phyloP scores from a whole-genome alignment of 2,113 vertebrate genomes.

The Oncorhynchus tshawytscha region DNA sequence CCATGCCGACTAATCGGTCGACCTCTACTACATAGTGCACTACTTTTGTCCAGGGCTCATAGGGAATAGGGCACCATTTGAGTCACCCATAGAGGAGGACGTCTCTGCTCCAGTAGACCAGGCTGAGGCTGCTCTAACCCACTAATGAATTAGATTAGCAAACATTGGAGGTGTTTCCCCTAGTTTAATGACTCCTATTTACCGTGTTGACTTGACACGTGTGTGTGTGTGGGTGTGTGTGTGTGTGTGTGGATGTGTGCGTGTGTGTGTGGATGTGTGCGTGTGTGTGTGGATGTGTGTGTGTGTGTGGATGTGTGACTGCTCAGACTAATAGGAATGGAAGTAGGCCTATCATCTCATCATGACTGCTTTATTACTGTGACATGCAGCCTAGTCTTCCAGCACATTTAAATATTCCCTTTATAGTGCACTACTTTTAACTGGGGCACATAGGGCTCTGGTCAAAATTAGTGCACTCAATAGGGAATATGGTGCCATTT shows the following conservation, averaged over 20 bases:
- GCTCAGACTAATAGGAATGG: constrained; percentile 31
- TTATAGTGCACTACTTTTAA: too few relatives aligned
- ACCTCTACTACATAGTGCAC: too few relatives aligned
- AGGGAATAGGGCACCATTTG: too few relatives aligned
- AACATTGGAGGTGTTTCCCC: constrained; percentile 1
- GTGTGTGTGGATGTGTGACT: constrained; percentile 15
- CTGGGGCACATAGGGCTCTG: too few relatives aligned
- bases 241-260: constrained; percentile 13
- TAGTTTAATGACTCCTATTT: constrained; percentile 7
- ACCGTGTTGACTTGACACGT: neutral
- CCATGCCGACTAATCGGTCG: too few relatives aligned
- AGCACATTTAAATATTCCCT: too few relatives aligned
- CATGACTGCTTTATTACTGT: too few relatives aligned
- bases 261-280: constrained; percentile 3
- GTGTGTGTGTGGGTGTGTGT: neutral
- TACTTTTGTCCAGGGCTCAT: too few relatives aligned
- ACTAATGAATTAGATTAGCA: constrained; percentile 22
- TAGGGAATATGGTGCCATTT: too few relatives aligned
- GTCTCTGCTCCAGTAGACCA: constrained; percentile 16
- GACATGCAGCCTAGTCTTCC: too few relatives aligned
- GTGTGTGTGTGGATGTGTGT: neutral
- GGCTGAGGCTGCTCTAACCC: neutral
- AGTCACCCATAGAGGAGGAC: neutral
- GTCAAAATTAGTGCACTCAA: too few relatives aligned
- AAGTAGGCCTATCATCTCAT: too few relatives aligned